Evolutionary conservation across 1,140 invertebrate genomes (phyloP).

Genomic region (Apis dorsata): DNA sequence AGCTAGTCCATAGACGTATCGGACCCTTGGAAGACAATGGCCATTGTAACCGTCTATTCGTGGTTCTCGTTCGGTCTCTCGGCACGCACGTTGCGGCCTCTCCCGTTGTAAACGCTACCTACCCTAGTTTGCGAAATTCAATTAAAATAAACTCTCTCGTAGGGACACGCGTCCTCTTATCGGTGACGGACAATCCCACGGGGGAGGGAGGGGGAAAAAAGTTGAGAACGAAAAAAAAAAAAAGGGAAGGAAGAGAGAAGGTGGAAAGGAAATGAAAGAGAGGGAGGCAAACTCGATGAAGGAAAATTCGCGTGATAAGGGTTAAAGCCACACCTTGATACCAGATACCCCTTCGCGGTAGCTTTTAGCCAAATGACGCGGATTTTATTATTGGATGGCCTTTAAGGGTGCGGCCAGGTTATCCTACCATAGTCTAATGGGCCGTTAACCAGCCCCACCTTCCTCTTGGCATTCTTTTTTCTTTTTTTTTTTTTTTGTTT

Average conservation of each 20-base stretch:
- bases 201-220: not conserved
- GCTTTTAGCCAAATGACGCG: slow-evolving; percentile 79
- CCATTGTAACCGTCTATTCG: slow-evolving; percentile 69
- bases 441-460: slow-evolving; percentile 69
- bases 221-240: not conserved
- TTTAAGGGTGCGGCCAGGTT: slow-evolving; percentile 66
- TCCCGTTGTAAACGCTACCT: slow-evolving; percentile 74
- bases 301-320: slow-evolving; percentile 75
- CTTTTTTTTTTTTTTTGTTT: not conserved
- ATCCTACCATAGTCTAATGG: slow-evolving; percentile 62
- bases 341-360: slow-evolving; percentile 68
- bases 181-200: slow-evolving; percentile 8
- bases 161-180: slow-evolving; percentile 26
- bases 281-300: slow-evolving; percentile 13
- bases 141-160: slow-evolving; percentile 74
- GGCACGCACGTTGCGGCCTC: slow-evolving; percentile 64
- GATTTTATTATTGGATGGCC: slow-evolving; percentile 76
- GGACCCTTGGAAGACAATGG: slow-evolving; percentile 66
- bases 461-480: slow-evolving; percentile 36
- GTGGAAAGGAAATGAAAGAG: not conserved
- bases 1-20: slow-evolving; percentile 20
- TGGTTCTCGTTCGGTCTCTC: slow-evolving; percentile 39
- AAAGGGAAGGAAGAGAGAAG: not conserved
- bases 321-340: slow-evolving; percentile 74
- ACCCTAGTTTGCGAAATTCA: slow-evolving; percentile 74